phyloP scores from a whole-genome alignment of 2,113 vertebrate species.

The Scalopus aquaticus region DNA sequence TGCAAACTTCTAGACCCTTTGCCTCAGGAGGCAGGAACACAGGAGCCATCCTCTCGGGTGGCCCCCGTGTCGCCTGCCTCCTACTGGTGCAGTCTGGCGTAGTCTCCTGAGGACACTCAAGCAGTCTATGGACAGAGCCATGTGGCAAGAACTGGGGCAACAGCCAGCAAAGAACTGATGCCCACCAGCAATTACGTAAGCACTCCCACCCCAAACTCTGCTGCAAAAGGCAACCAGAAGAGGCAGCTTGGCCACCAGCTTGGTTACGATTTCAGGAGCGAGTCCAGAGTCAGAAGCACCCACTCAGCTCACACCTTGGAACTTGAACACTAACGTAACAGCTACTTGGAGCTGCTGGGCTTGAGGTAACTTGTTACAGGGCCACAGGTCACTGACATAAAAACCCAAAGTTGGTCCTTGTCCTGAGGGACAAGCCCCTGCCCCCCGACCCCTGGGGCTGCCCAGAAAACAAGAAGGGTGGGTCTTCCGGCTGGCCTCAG shows the following conservation, averaged over 20 bases:
- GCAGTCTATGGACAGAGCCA: no score
- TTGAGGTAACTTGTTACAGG: no score
- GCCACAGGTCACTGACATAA: background rate
- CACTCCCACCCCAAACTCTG: no score
- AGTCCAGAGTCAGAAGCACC: accelerated
- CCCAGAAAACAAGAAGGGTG: accelerated
- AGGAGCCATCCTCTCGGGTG: background rate
- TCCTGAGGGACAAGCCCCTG: background rate
- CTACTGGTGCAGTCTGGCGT: no score
- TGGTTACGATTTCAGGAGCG: background rate
- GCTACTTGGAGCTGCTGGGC: background rate
- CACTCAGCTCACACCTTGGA: background rate
- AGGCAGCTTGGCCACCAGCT: background rate
- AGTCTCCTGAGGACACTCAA: background rate
- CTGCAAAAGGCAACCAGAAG: accelerated
- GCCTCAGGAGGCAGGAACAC: background rate
- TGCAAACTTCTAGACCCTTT: background rate
- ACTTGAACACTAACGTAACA: accelerated
- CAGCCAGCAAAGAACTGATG: background rate
- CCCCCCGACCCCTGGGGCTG: accelerated
- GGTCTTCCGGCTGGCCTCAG: accelerated
- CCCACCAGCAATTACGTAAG: accelerated
- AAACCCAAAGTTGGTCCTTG: background rate
- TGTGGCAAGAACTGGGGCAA: background rate
- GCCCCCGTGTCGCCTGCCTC: background rate